Evolutionary conservation across 2,113 vertebrate species (phyloP), one percentile per base, ranked within the genome.

Genomic region (Syngnathus scovelli): DNA sequence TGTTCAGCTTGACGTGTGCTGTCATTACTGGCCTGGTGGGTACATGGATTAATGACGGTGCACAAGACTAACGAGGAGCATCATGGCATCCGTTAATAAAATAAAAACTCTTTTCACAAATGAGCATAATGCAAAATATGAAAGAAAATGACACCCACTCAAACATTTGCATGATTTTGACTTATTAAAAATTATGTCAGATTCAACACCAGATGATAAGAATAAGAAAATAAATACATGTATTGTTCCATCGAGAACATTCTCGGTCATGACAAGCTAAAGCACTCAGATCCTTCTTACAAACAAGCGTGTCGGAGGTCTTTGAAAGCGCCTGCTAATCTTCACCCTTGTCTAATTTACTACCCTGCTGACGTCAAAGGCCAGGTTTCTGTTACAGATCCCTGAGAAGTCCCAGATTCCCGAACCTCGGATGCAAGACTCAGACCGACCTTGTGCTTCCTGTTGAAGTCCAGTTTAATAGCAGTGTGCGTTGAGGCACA

Each of bases 301-400:
- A 81, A 87, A 79, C 43, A 86, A 79, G 69, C 80, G 63, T 63
- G 12, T 70, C 76, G 59, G 27, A 41, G 41, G 18, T 38, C 7
- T 70, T 66, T 3, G 70, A 82, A 77, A 72, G 61, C 67, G 67
- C 75, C 66, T 62, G 76, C 74, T 81, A 77, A 83, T 81, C 79
- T 85, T 76, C 16, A 69, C 68, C 70, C 77, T 70, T 2, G 10
- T 66, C 72, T 70, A 70, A 54, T 84, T 84, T 82, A 84, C 41
- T 55, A 72, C 77, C 48, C 7, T 5, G 6, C 64, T 87, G 86
- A 85, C 84, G 76, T 85, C 86, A 86, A 79, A 79, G 77, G 54
- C 72, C 61, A 2, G 58, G 41, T 63, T 61, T 70, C 44, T 52
- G 69, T 79, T 83, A 72, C 84, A 81, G 81, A 85, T 77, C 77